Evolutionary conservation across 2,797 vertebrate genomes (phyloP), one percentile per base, ranked within the genome.

Genomic region (Trachops cirrhosus): DNA sequence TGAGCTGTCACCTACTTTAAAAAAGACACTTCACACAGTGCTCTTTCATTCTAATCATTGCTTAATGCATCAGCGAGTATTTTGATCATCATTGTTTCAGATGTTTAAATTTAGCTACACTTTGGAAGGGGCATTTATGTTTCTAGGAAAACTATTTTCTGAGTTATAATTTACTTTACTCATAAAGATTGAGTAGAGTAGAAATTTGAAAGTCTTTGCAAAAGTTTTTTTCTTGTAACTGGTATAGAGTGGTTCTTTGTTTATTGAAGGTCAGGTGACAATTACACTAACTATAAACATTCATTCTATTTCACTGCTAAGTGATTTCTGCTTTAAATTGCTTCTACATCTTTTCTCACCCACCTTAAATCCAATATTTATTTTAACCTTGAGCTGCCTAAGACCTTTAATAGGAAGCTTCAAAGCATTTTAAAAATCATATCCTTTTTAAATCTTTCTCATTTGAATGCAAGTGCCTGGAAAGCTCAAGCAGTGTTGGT

Each of bases 381-480:
- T 98, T 98, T 98, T 98, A 98, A 98, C 97, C 97, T 98, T 97
- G 95, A 98, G 94, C 80, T 98, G 96, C 94, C 92, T 97, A 96
- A 98, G 95, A 97, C 96, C 79, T 95, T 95, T 97, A 98, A 79
- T 95, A 96, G 87, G 97, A 97, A 97, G 89, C 89, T 97, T 98
- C 97, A 97, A 98, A 98, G 86, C 96, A 74, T 98, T 96, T 96
- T 97, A 89, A 98, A 98, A 98, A 98, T 96, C 59, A 67, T 97
- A 98, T 96, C 91, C 70, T 97, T 98, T 98, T 96, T 19, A 98
- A 97, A 98, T 98, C 94, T 98, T 96, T 91, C 97, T 98, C 97
- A 98, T 98, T 98, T 98, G 96, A 98, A 98, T 98, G 96, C 96
- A 97, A 98, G 97, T 95, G 93, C 90, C 95, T 98, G 97, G 96